Base-by-base conservation (phyloP, 1,140 invertebrate genomes). In the Maconellicoccus hirsutus region DNA sequence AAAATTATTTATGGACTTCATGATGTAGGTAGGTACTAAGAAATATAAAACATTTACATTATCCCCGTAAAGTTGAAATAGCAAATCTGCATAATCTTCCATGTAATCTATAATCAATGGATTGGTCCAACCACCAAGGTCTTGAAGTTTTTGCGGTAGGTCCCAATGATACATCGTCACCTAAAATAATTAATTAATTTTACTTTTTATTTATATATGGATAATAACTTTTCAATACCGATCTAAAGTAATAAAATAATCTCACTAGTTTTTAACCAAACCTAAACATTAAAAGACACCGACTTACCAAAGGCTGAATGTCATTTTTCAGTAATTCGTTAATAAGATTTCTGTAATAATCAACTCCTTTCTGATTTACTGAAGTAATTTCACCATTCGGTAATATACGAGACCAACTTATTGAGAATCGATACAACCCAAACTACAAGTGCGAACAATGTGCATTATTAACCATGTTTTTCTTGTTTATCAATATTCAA, bases 371-470 rank as follows among this genome's bases (percentile, higher is more conserved):
- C 19, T 80, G 79, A 75, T 86, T 88, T 16, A 87, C 78, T 0
- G 81, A 73, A 73, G 84, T 83, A 12, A 81, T 79, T 42, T 83
- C 82, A 27, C 87, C 87, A 21, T 79, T 82, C 1, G 87, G 86
- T 63, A 89, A 77, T 16, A 89, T 80, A 27, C 87, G 76, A 0
- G 87, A 78, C 87, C 87, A 89, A 0, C 86, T 84, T 72, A 89
- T 80, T 0, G 87, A 89, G 77, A 89, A 89, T 16, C 87, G 81
- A 75, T 89, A 89, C 84, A 79, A 72, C 83, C 77, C 0, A 85
- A 52, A 73, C 74, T 52, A 38, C n/a, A n/a, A n/a, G n/a, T n/a
- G n/a, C n/a, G n/a, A n/a, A n/a, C n/a, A n/a, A n/a, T n/a, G n/a
- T n/a, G n/a, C n/a, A n/a, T n/a, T n/a, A n/a, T n/a, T n/a, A n/a